Evolutionary conservation across 2,113 vertebrate species (phyloP).

Genomic region (Gobius niger): DNA sequence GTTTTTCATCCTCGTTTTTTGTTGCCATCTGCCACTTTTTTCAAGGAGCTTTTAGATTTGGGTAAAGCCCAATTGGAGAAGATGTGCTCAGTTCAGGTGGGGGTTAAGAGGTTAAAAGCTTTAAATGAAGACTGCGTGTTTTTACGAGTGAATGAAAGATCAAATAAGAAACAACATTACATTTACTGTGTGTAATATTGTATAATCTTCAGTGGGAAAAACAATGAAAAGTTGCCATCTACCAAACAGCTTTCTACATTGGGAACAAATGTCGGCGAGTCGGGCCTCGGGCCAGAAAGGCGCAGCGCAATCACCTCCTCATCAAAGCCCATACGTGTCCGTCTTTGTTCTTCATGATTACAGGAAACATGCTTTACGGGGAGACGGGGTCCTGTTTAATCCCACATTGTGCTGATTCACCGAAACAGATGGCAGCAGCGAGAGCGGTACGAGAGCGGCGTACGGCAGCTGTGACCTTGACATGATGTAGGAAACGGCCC

Average conservation of each 20-base stretch:
- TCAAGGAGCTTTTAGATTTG: no score
- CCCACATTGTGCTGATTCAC: slow-evolving; percentile 50
- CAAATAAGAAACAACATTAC: no score
- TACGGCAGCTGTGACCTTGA: slow-evolving; percentile 61
- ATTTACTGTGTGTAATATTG: no score
- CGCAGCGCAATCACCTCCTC: slow-evolving; percentile 51
- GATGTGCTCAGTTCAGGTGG: no score
- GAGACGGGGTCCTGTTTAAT: slow-evolving; percentile 13
- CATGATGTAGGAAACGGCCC: slow-evolving; percentile 33
- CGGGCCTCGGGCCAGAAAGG: slow-evolving; percentile 11
- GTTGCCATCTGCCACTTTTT: no score
- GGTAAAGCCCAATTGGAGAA: no score
- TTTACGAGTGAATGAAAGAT: no score
- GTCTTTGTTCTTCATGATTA: slow-evolving; percentile 5
- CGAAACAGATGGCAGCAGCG: slow-evolving; percentile 59
- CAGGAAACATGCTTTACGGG: slow-evolving; percentile 13
- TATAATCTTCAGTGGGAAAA: no score
- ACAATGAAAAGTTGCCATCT: no score
- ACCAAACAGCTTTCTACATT: slow-evolving; percentile 31
- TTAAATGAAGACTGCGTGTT: no score
- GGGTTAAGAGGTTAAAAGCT: no score
- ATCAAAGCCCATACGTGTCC: slow-evolving; percentile 12
- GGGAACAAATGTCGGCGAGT: not conserved
- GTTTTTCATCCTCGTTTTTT: no score
- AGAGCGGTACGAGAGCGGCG: slow-evolving; percentile 25